Evolutionary conservation across 1,140 invertebrate species (phyloP).

Genomic region (Drosophila repleta): DNA sequence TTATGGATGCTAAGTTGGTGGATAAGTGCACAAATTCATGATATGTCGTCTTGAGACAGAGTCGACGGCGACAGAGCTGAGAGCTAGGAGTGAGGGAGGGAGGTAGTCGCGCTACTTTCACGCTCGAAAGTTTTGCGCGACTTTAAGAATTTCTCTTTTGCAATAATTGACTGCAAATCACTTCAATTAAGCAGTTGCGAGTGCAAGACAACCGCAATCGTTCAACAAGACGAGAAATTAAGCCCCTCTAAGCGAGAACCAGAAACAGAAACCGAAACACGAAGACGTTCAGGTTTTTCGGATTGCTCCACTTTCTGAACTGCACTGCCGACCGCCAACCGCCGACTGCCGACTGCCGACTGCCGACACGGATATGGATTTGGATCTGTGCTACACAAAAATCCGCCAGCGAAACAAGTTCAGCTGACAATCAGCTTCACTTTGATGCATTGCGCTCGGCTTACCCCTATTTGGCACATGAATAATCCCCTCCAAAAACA

Average conservation of each 20-base stretch:
- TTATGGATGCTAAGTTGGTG: not conserved
- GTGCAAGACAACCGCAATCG: conserved; percentile 45
- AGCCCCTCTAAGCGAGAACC: conserved; percentile 52
- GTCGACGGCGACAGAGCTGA: conserved; percentile 8
- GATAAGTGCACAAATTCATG: conserved; percentile 49
- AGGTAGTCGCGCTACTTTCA: conserved; percentile 57
- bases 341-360: no score
- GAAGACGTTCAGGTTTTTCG: conserved; percentile 64
- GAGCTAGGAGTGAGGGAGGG: not conserved
- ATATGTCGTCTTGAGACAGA: conserved; percentile 14
- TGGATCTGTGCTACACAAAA: conserved; percentile 57
- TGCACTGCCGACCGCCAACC: conserved; percentile 44
- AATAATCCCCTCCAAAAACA: conserved; percentile 34
- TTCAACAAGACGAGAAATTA: conserved; percentile 29
- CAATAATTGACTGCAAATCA: conserved; percentile 78
- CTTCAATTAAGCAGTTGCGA: conserved; percentile 71
- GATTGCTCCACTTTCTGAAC: conserved; percentile 68
- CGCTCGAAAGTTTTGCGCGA: conserved; percentile 64
- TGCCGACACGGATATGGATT: conserved; percentile 70
- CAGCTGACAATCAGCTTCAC: conserved; percentile 73
- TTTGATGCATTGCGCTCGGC: conserved; percentile 37
- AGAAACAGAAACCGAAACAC: conserved; percentile 51
- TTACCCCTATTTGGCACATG: conserved; percentile 41
- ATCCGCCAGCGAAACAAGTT: conserved; percentile 72
- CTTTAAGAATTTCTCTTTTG: conserved; percentile 77